These are phyloP conservation scores for Apostichopus parvimensis DNA, from an alignment of 35 echinoderm and acorn worm species.

Conservation along the genomic window DNA sequence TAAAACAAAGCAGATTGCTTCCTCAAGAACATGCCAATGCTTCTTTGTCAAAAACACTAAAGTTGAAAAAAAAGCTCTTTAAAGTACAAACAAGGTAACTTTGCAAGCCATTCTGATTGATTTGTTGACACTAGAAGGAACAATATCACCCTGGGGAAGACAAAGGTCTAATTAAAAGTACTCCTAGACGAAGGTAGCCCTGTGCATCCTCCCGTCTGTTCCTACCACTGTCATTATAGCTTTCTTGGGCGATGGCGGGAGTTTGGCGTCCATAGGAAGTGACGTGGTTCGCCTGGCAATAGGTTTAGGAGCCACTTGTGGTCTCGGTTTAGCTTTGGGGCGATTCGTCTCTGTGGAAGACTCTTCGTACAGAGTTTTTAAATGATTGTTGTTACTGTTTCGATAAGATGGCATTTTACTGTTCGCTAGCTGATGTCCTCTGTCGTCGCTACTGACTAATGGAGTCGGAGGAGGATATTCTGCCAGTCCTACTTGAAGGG, in stretches of 20 bases:
- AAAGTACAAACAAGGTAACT: too few relatives aligned
- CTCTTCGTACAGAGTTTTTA: conserved; percentile 46
- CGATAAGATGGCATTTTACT: neutral
- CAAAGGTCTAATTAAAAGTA: too few relatives aligned
- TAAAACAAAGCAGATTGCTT: too few relatives aligned
- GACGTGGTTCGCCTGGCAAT: neutral
- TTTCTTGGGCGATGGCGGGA: neutral
- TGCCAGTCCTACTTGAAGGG: conserved; percentile 13
- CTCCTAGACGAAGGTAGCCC: conserved; percentile 43
- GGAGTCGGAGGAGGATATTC: conserved; percentile 45
- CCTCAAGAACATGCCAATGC: too few relatives aligned
- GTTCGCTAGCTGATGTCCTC: neutral
- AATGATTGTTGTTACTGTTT: neutral
- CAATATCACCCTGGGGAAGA: too few relatives aligned
- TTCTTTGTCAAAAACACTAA: too few relatives aligned
- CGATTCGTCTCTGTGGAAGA: neutral
- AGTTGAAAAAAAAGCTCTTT: too few relatives aligned
- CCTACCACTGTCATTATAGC: conserved; percentile 17
- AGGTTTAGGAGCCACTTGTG: conserved; percentile 11
- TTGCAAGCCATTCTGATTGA: too few relatives aligned
- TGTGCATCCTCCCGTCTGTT: conserved; percentile 12
- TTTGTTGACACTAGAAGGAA: too few relatives aligned
- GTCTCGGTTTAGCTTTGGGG: neutral
- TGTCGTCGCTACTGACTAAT: neutral
- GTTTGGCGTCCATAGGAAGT: neutral